A percentile compares a stretch with the other conserved stretches of the same genome.
phyloP scores from a whole-genome alignment of 53 echinoderm and acorn worm genomes.

The Henricia sp. region DNA sequence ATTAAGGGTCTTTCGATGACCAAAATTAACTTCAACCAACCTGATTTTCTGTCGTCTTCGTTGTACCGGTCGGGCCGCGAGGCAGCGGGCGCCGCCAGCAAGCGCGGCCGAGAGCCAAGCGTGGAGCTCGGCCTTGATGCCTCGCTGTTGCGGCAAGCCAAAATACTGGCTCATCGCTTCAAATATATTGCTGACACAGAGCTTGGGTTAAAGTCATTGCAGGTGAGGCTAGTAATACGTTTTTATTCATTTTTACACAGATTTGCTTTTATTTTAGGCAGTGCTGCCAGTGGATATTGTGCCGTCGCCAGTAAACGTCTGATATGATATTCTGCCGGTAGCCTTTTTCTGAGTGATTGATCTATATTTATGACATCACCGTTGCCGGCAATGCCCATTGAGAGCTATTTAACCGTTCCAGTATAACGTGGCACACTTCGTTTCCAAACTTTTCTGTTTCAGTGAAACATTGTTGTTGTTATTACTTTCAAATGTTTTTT shows the following conservation, averaged over 20 bases:
- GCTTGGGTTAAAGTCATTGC: constrained; percentile 40
- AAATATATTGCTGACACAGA: constrained; percentile 33
- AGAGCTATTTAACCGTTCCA: too few species aligned
- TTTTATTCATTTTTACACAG: neutral
- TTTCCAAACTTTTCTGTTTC: too few species aligned
- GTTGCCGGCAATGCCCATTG: too few species aligned
- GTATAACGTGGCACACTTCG: too few species aligned
- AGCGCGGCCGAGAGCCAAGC: constrained; percentile 22
- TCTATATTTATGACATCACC: too few species aligned
- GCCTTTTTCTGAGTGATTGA: too few species aligned
- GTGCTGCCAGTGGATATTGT: neutral
- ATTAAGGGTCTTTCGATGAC: neutral
- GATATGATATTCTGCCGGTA: too few species aligned
- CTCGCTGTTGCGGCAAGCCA: constrained; percentile 20
- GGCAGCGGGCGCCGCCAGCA: constrained; percentile 29
- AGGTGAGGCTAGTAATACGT: constrained; percentile 28
- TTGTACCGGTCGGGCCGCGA: constrained; percentile 42
- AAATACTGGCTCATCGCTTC: constrained; percentile 3
- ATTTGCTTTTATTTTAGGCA: neutral
- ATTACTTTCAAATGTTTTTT: too few species aligned
- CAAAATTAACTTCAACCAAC: constrained; percentile 54
- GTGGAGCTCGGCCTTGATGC: constrained; percentile 24
- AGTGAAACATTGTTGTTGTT: too few species aligned
- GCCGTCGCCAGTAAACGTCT: too few species aligned
- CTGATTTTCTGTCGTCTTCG: constrained; percentile 50